These are phyloP conservation scores for Actinopyga echinites DNA, from an alignment of 53 echinoderm and acorn worm genomes.

Conservation along the genomic window DNA sequence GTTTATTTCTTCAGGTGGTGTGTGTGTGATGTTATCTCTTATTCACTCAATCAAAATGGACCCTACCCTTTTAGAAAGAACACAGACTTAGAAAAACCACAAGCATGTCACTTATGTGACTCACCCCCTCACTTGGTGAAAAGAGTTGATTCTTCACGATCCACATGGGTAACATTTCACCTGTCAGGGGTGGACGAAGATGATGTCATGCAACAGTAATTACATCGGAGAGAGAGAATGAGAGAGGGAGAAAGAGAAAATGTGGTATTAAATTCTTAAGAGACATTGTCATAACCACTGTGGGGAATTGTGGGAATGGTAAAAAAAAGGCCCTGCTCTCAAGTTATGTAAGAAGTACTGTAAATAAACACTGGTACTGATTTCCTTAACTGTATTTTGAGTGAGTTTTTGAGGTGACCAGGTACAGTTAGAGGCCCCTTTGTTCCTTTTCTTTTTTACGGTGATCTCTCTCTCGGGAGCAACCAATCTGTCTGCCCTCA, in stretches of 20 bases:
- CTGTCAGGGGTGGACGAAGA: too few species aligned
- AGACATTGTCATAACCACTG: too few species aligned
- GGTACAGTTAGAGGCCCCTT: not conserved
- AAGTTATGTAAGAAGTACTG: too few species aligned
- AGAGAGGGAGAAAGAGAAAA: too few species aligned
- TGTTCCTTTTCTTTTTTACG: not conserved
- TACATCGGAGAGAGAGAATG: too few species aligned
- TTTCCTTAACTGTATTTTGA: not conserved
- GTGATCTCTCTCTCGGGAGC: not conserved
- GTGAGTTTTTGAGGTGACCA: not conserved
- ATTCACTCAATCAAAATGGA: not conserved
- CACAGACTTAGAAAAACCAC: slow-evolving; percentile 14
- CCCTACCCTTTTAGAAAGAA: slow-evolving; percentile 14
- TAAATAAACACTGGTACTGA: too few species aligned
- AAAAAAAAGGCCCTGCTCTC: too few species aligned
- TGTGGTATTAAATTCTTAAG: too few species aligned
- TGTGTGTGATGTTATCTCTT: not conserved
- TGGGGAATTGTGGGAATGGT: too few species aligned
- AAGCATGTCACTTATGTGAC: slow-evolving; percentile 21
- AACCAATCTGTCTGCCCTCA: slow-evolving; percentile 7
- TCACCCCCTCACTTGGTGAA: slow-evolving; percentile 20
- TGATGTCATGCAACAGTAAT: too few species aligned
- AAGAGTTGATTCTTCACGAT: too few species aligned
- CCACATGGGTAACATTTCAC: too few species aligned
- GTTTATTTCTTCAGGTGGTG: slow-evolving; percentile 16